Evolutionary conservation across 64 coral and sea anemone genomes (phyloP).

Genomic region (Trachythela sp.): DNA sequence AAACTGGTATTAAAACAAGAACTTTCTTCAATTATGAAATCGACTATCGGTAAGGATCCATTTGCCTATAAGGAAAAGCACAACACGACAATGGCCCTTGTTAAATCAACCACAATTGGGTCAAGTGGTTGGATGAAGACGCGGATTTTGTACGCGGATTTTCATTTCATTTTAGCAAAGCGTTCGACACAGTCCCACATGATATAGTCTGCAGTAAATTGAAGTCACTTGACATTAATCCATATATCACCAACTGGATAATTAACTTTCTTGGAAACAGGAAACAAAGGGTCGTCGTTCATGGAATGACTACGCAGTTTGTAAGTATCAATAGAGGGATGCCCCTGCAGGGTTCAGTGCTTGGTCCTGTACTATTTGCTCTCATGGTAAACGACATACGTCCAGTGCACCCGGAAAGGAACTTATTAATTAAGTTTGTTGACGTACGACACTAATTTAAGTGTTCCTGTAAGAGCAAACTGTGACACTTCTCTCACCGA

Average conservation of each 20-base stretch:
- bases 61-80: not conserved
- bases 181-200: not conserved
- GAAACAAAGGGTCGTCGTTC: not conserved
- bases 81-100: not conserved
- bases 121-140: not conserved
- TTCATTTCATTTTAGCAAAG: not conserved
- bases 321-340: not conserved
- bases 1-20: not conserved
- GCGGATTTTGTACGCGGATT: not conserved
- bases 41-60: not conserved
- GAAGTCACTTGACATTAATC: not conserved
- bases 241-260: not conserved
- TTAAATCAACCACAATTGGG: not conserved
- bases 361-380: not conserved
- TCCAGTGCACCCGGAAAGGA: not conserved
- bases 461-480: not conserved
- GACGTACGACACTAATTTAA: not conserved
- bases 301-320: not conserved
- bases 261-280: not conserved
- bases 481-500: not conserved
- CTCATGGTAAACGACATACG: not conserved
- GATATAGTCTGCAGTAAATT: not conserved
- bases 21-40: not conserved
- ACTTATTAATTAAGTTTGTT: not conserved
- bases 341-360: not conserved